phyloP scores from a whole-genome alignment of 2,888 invertebrate species.

The Pammene fasciana region DNA sequence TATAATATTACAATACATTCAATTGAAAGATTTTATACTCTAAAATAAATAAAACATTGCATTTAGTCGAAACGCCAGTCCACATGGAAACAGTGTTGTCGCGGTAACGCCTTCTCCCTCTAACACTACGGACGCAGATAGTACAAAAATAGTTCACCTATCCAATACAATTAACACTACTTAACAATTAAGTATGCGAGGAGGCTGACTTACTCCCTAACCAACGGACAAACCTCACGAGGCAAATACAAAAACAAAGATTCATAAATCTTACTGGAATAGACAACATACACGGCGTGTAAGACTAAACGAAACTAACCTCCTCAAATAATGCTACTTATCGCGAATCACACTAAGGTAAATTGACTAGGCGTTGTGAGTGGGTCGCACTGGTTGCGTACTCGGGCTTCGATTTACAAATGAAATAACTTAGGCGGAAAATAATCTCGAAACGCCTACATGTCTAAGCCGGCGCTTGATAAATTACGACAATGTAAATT shows the following conservation, averaged over 20 bases:
- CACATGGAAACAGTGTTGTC: conserved; percentile 65
- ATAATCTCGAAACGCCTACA: conserved; percentile 36
- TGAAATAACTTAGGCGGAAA: conserved; percentile 37
- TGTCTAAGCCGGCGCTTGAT: conserved; percentile 17
- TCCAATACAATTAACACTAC: conserved; percentile 81
- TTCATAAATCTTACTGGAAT: conserved; percentile 53
- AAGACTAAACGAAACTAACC: conserved; percentile 51
- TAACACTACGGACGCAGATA: conserved; percentile 73
- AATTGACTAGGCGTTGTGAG: conserved; percentile 83
- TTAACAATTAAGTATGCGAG: conserved; percentile 81
- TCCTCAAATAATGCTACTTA: conserved; percentile 77
- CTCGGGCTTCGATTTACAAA: conserved; percentile 38
- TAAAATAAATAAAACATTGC: conserved; percentile 46
- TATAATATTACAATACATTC: neutral
- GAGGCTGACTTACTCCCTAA: conserved; percentile 54
- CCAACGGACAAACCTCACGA: conserved; percentile 37
- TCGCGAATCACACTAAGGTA: conserved; percentile 83
- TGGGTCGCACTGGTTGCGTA: conserved; percentile 63
- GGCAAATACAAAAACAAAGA: conserved; percentile 48
- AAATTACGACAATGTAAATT: conserved; percentile 1
- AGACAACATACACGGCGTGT: conserved; percentile 55
- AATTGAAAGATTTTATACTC: neutral
- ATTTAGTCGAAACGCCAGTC: conserved; percentile 60
- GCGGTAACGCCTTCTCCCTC: conserved; percentile 76
- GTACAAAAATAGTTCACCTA: conserved; percentile 83